Evolutionary conservation across 2,113 vertebrate species (phyloP), one percentile per base, ranked within the genome.

Genomic region (Bostrychus sinensis): DNA sequence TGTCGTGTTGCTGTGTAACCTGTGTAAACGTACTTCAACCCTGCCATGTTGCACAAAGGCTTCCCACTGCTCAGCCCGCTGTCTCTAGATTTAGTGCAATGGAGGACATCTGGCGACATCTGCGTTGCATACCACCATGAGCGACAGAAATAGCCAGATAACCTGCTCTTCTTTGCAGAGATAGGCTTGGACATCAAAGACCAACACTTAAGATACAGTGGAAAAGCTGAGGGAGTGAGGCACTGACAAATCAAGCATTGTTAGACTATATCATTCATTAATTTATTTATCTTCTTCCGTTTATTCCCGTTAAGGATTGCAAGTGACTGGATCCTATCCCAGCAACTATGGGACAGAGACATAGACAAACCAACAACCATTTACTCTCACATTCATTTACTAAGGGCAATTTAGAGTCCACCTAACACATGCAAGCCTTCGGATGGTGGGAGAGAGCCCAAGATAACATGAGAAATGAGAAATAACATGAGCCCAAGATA

Each of bases 11-110:
- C 13, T 8, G 26, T 32, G n/a, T 64, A 56, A 84, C 70, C 72
- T 72, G 79, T 81, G n/a, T 66, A 81, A 86, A 84, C 54, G 76
- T 53, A 64, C 57, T 36, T 62, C 7, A 25, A 77, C 45, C 53
- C 72, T 41, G 32, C 0, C 37, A 26, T 43, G 62, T 50, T 56
- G 61, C 60, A 67, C 62, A 25, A 72, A 81, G 50, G 57, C 58
- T 4, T 48, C 59, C 65, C 14, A 55, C 32, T 54, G 61, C 60
- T 69, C 10, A 22, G 72, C 54, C 53, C 19, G 2, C 54, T 62
- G 51, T 3, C 6, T 32, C 16, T 19, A 23, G 17, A 37, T 36
- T 63, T 46, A 28, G 62, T 17, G 22, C 26, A 8, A n/a, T n/a
- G n/a, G 19, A 28, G 53, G 36, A 56, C 43, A 63, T 60, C 22